Evolutionary conservation across 2,113 vertebrate genomes (phyloP).

Genomic region (Protobothrops mucrosquamatus): DNA sequence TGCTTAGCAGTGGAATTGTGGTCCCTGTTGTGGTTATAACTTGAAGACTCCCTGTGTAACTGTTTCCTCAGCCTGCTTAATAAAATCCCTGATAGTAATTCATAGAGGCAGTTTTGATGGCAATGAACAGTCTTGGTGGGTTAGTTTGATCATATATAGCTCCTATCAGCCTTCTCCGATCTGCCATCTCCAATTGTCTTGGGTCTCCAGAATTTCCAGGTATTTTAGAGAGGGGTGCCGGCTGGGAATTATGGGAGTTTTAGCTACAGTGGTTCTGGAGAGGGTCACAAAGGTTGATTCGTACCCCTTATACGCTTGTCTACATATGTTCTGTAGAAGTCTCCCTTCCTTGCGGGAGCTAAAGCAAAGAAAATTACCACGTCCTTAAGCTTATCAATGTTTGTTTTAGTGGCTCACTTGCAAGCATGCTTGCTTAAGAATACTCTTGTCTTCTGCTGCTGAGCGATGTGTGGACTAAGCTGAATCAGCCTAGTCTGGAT

Average conservation of each 20-base stretch:
- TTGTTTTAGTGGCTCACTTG: background rate
- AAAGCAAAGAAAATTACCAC: slow-evolving; percentile 5
- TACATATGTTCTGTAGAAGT: background rate
- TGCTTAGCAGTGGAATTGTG: background rate
- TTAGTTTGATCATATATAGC: background rate
- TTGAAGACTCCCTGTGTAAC: background rate
- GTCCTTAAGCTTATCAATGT: slow-evolving; percentile 1
- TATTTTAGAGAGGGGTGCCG: background rate
- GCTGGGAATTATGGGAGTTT: background rate
- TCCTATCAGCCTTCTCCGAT: background rate
- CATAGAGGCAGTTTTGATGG: background rate
- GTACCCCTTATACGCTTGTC: background rate
- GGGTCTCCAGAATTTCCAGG: background rate
- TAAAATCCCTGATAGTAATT: background rate
- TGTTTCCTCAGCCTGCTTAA: background rate
- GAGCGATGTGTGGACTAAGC: background rate
- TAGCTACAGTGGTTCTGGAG: background rate
- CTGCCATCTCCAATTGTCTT: background rate
- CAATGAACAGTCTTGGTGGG: background rate
- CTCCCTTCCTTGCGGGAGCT: background rate
- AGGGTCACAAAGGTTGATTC: background rate
- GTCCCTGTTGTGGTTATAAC: background rate
- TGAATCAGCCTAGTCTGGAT: background rate
- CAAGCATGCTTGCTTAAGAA: background rate
- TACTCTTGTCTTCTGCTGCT: background rate